These are phyloP conservation scores for Lepidurus packardi DNA, from an alignment of 1,140 invertebrate species.

Conservation along the genomic window DNA sequence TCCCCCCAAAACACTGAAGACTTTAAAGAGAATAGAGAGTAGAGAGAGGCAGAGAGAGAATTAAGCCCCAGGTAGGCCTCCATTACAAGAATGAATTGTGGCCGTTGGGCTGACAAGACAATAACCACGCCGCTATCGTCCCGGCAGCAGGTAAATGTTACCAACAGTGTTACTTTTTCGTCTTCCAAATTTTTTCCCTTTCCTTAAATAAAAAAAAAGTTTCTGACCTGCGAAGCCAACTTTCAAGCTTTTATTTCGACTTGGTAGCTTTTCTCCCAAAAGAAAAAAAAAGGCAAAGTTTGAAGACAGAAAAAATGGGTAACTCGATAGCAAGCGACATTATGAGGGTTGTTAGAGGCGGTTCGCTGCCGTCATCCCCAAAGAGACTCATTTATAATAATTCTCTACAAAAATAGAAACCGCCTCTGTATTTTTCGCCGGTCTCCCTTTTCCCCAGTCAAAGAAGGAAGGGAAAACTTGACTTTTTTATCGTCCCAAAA, in stretches of 20 bases:
- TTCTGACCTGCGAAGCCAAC: too few relatives aligned
- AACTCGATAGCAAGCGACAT: conserved; percentile 8
- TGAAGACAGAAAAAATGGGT: background rate
- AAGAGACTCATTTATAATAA: conserved; percentile 17
- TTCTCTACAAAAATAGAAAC: conserved; percentile 19
- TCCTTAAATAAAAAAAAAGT: background rate
- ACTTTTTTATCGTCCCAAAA: background rate
- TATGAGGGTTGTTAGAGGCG: conserved; percentile 17
- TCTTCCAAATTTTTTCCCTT: background rate
- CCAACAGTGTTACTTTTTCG: conserved; percentile 11
- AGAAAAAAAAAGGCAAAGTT: background rate
- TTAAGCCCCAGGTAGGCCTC: conserved; percentile 4
- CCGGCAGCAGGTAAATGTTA: conserved; percentile 18
- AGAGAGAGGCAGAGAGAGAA: background rate
- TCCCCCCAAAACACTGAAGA: background rate
- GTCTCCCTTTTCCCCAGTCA: background rate
- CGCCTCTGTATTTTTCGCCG: background rate
- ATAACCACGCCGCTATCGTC: background rate
- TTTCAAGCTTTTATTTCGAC: too few relatives aligned
- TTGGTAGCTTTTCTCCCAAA: background rate
- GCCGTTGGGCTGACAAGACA: conserved; percentile 12
- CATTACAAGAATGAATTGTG: conserved; percentile 22
- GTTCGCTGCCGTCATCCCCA: conserved; percentile 6
- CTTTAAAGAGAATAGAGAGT: background rate
- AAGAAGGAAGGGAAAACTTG: conserved; percentile 1